phyloP scores from a whole-genome alignment of 2,113 vertebrate genomes.

The Megaptera novaeangliae region DNA sequence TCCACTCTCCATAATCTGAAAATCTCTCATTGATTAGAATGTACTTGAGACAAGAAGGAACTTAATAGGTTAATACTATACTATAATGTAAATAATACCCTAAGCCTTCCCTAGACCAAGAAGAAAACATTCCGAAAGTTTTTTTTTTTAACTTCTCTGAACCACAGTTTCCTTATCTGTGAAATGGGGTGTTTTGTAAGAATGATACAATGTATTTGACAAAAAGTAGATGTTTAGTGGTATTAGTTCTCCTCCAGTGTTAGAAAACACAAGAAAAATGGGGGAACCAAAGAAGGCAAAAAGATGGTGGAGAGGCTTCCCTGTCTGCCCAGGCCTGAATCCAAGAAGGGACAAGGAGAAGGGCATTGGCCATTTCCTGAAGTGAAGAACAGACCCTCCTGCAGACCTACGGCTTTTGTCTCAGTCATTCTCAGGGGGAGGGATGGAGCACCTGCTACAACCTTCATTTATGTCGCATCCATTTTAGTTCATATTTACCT shows the following conservation, averaged over 20 bases:
- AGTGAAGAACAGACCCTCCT: background rate
- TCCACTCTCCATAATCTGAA: background rate
- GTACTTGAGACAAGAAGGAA: background rate
- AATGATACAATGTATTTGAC: background rate
- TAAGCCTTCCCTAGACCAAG: background rate
- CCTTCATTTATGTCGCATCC: background rate
- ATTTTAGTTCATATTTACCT: background rate
- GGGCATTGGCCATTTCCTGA: background rate
- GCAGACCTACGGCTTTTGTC: background rate
- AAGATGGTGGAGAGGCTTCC: background rate
- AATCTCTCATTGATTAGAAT: background rate
- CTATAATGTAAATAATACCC: background rate
- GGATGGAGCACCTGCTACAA: background rate
- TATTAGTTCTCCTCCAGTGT: background rate
- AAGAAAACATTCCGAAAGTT: background rate
- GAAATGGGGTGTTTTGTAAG: background rate
- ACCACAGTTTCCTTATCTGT: background rate
- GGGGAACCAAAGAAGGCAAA: background rate
- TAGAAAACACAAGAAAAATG: background rate
- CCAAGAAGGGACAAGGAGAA: background rate
- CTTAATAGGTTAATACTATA: background rate
- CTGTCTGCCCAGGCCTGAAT: background rate
- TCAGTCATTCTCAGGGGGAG: background rate
- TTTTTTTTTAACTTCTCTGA: background rate
- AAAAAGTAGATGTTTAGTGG: background rate